A percentile compares a stretch with the other conserved stretches of the same genome.
These are phyloP conservation scores for Aphrocallistes beatrix DNA, from an alignment of 37 sponge, comb jelly and placozoan genomes.

Conservation along the genomic window DNA sequence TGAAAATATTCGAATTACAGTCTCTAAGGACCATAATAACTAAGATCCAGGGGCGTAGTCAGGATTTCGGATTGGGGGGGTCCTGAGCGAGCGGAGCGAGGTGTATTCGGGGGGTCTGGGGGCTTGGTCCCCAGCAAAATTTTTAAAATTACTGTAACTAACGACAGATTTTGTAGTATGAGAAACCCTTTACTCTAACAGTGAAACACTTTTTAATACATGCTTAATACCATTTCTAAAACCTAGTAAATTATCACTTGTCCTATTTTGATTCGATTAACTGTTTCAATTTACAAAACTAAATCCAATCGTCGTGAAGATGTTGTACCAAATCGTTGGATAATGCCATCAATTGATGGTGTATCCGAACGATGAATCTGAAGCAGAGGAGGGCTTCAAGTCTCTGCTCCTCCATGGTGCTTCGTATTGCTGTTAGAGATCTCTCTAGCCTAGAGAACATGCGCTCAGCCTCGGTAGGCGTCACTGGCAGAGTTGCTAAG, in stretches of 20 bases:
- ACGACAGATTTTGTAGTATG: neutral
- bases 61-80: neutral
- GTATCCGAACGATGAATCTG: slow-evolving; percentile 17
- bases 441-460: slow-evolving; percentile 25
- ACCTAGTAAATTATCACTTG: neutral
- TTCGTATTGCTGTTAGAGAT: slow-evolving; percentile 26
- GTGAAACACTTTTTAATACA: neutral
- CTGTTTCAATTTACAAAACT: slow-evolving; percentile 7
- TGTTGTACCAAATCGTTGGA: slow-evolving; percentile 13
- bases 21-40: too few species aligned
- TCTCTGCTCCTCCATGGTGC: slow-evolving; percentile 23
- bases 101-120: neutral
- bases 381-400: slow-evolving; percentile 5
- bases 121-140: neutral
- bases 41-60: neutral
- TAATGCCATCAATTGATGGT: slow-evolving; percentile 15
- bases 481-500: slow-evolving; percentile 21
- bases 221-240: neutral
- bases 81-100: slow-evolving; percentile 10
- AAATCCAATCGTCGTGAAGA: neutral
- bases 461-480: slow-evolving; percentile 24
- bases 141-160: slow-evolving; percentile 7
- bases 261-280: neutral
- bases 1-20: too few species aligned
- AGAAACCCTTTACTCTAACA: neutral